phyloP scores from a whole-genome alignment of 2,113 vertebrate species.

The Aegithalos caudatus region DNA sequence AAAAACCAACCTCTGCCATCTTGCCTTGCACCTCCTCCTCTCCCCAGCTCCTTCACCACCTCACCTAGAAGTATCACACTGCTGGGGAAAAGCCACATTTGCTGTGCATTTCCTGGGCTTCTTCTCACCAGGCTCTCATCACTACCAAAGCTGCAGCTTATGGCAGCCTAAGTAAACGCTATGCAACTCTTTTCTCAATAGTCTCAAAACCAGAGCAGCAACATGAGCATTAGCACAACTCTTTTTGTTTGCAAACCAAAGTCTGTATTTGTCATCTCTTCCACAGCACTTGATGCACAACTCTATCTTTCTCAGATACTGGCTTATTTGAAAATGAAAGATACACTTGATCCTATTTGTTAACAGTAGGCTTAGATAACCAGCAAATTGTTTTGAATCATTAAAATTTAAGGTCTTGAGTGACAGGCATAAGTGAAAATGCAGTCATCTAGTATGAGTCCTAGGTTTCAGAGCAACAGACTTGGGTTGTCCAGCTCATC shows the following conservation, averaged over 20 bases:
- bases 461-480: not conserved
- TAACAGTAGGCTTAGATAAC: not conserved
- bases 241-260: not conserved
- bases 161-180: not conserved
- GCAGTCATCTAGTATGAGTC: not conserved
- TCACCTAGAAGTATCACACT: not conserved
- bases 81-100: not conserved
- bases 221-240: not conserved
- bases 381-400: not conserved
- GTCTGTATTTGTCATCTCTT: not conserved
- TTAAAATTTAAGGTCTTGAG: not conserved
- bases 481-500: not conserved
- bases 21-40: not conserved
- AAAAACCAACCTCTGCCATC: not conserved
- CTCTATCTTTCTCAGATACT: not conserved
- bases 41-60: not conserved
- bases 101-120: not conserved
- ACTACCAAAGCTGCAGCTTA: not conserved
- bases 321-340: not conserved
- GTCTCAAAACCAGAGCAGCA: not conserved
- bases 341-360: not conserved
- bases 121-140: not conserved
- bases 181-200: not conserved
- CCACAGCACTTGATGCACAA: not conserved
- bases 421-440: constrained; percentile 4